Evolutionary conservation across 2,888 invertebrate genomes (phyloP).

Genomic region (Eupithecia subumbrata): DNA sequence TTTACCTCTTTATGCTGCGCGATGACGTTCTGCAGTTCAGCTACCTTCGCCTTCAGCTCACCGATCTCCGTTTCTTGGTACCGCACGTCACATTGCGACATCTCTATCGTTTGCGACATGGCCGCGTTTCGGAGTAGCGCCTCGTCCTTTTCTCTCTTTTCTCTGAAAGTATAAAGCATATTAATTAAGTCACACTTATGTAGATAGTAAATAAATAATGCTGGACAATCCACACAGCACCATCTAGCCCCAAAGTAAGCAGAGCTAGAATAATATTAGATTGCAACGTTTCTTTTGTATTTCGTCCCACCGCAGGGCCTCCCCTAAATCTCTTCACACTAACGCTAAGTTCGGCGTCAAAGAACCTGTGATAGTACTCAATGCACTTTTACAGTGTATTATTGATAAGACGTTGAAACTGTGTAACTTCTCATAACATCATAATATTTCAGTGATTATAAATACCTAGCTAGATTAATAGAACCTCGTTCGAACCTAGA

Average conservation of each 20-base stretch:
- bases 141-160: slow-evolving; percentile 90
- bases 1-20: slow-evolving; percentile 82
- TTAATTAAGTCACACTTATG: neutral
- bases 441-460: too few species aligned
- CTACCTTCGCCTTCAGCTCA: slow-evolving; percentile 84
- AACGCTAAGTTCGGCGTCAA: neutral
- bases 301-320: neutral
- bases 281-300: neutral
- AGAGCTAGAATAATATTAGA: neutral
- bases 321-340: neutral
- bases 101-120: slow-evolving; percentile 91
- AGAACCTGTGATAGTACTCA: neutral
- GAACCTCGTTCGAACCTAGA: too few species aligned
- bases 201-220: neutral
- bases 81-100: slow-evolving; percentile 89
- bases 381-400: too few species aligned
- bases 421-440: too few species aligned
- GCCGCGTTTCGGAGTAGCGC: slow-evolving; percentile 91
- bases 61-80: slow-evolving; percentile 86
- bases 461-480: too few species aligned
- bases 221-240: too few species aligned
- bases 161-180: slow-evolving; percentile 69
- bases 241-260: too few species aligned
- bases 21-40: slow-evolving; percentile 80
- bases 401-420: too few species aligned